Evolutionary conservation across 2,797 vertebrate genomes (phyloP), one percentile per base, ranked within the genome.

Genomic region (Propithecus perrieri): DNA sequence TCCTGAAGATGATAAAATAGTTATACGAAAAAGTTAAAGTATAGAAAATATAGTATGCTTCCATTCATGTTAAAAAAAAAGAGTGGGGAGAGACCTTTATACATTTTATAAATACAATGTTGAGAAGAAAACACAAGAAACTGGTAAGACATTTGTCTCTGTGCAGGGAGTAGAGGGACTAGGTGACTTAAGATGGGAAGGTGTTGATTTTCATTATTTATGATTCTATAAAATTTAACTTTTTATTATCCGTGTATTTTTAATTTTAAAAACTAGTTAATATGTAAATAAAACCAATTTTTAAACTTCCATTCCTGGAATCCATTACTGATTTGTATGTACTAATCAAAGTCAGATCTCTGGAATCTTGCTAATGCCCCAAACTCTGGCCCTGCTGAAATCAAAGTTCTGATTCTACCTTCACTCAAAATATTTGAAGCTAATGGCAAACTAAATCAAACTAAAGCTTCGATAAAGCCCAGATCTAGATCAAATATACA

Each of bases 111-210:
- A 94, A 81, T 41, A 61, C 26, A 93, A 69, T 75, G 85, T 67
- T 91, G 22, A 89, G 30, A 93, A 76, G 35, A 79, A 74, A 59
- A 61, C 26, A 33, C 13, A 78, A 65, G 59, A 78, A 81, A 92
- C 41, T 89, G 28, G 33, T 85, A 91, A 91, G 38, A 93, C 50
- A 12, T 81, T 95, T 88, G 46, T 92, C 83, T 88, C 57, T 80
- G 9, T 59, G 86, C 11, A 72, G 18, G 18, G 12, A 76, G 20
- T 48, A 79, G 63, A 61, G 67, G 22, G 11, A 63, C 33, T 84
- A 86, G 15, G 43, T 55, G 30, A 88, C 41, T 30, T 74, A 84
- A n/a, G n/a, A 89, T 10, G 8, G 41, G 57, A 89, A 85, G 6
- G 43, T 85, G 38, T 61, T 33, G 20, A 43, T 95, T 96, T 89